phyloP scores from a whole-genome alignment of 2,888 invertebrate species.

The Eupeodes latifasciatus region DNA sequence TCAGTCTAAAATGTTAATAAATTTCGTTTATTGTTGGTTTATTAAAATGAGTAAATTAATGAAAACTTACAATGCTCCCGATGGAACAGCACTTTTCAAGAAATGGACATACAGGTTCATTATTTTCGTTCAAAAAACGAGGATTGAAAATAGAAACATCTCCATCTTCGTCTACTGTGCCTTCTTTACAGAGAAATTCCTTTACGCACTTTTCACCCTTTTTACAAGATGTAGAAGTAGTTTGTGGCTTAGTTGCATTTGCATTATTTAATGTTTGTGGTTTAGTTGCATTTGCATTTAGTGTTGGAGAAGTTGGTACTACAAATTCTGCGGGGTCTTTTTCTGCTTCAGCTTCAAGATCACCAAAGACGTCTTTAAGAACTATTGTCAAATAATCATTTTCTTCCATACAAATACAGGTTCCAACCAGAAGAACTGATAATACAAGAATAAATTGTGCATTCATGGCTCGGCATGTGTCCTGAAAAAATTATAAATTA shows the following conservation, averaged over 20 bases:
- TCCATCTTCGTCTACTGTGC: conserved; percentile 89
- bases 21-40: no score
- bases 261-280: no score
- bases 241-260: neutral
- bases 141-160: conserved; percentile 89
- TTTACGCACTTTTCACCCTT: conserved; percentile 89
- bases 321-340: neutral
- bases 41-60: neutral
- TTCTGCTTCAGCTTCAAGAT: neutral
- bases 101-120: conserved; percentile 78
- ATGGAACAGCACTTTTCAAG: conserved; percentile 80
- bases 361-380: neutral
- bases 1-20: neutral
- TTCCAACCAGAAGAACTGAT: conserved; percentile 6
- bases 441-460: neutral
- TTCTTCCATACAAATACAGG: neutral
- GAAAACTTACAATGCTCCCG: conserved; percentile 5
- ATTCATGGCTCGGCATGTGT: neutral
- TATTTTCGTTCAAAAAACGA: conserved; percentile 85
- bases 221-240: conserved; percentile 76
- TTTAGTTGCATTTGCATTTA: neutral
- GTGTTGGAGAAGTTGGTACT: neutral
- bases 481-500: neutral
- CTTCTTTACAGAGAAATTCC: conserved; percentile 90
- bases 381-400: neutral